Conservation (phyloP, 2,797 vertebrate species). For the Hippocampus kuda region DNA sequence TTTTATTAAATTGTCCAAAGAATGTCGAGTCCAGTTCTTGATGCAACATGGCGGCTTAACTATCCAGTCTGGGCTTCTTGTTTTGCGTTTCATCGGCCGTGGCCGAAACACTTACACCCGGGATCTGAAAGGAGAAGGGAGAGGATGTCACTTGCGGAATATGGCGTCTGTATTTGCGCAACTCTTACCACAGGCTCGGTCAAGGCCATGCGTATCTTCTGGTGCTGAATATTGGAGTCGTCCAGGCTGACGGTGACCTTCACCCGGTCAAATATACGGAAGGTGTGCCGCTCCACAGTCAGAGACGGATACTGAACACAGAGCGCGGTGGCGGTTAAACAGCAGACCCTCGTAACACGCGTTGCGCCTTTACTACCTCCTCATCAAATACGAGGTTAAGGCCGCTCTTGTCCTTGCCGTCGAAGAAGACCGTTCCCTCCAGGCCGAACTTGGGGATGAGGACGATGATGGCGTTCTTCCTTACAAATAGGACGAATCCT, state of each 20-base stretch:
- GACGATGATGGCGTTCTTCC: conserved; percentile 95
- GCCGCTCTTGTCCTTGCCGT: conserved; percentile 75
- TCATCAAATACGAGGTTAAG: conserved; percentile 74
- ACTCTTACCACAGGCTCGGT: conserved; percentile 81
- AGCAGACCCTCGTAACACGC: neutral
- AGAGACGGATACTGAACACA: conserved; percentile 74
- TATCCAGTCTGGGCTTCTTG: conserved; percentile 67
- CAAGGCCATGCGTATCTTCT: conserved; percentile 92
- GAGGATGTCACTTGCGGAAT: neutral
- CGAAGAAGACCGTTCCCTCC: conserved; percentile 94
- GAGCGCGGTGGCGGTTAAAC: neutral
- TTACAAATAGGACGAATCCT: conserved; percentile 87
- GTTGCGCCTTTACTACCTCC: conserved; percentile 65
- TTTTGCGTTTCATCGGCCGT: conserved; percentile 50
- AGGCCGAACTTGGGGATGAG: conserved; percentile 94
- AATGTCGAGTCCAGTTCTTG: neutral
- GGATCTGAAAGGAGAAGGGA: conserved; percentile 55
- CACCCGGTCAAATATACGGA: conserved; percentile 85
- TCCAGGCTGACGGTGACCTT: conserved; percentile 88
- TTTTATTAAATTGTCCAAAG: neutral
- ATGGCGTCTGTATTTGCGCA: neutral
- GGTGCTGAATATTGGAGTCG: conserved; percentile 90
- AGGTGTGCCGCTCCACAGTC: conserved; percentile 76
- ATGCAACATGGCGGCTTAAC: conserved; percentile 28
- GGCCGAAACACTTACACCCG: conserved; percentile 65